phyloP scores from a whole-genome alignment of 2,888 invertebrate species.

The Polyommatus iphigenia region DNA sequence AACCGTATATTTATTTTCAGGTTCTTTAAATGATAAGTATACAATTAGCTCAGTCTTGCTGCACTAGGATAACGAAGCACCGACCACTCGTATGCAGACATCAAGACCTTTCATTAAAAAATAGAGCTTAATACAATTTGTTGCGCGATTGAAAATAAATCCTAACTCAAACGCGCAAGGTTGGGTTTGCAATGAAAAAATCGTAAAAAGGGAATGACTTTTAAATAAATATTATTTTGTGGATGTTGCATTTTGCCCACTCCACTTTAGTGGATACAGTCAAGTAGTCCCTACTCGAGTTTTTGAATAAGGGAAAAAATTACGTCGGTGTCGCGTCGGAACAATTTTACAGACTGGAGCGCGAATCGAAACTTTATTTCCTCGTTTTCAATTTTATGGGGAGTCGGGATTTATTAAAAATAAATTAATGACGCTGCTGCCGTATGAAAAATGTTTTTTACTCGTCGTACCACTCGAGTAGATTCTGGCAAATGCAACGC shows the following conservation, averaged over 20 bases:
- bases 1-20: slow-evolving; percentile 32
- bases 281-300: slow-evolving; percentile 45
- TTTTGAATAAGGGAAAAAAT: slow-evolving; percentile 44
- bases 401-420: slow-evolving; percentile 8
- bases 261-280: slow-evolving; percentile 44
- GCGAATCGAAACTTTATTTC: slow-evolving; percentile 19
- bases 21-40: slow-evolving; percentile 39
- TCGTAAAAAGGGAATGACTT: slow-evolving; percentile 37
- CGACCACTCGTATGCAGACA: slow-evolving; percentile 43
- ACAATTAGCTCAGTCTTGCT: slow-evolving; percentile 43
- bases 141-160: slow-evolving; percentile 32
- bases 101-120: slow-evolving; percentile 43
- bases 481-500: not conserved
- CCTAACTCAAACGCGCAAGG: slow-evolving; percentile 34
- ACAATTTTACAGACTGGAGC: slow-evolving; percentile 15
- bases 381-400: slow-evolving; percentile 26
- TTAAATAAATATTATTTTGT: slow-evolving; percentile 44
- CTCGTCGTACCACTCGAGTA: not conserved
- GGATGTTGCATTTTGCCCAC: slow-evolving; percentile 46
- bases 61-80: slow-evolving; percentile 45
- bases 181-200: slow-evolving; percentile 32
- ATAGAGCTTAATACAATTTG: slow-evolving; percentile 38
- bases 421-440: not conserved
- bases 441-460: slow-evolving; percentile 10
- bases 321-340: slow-evolving; percentile 30